phyloP scores from a whole-genome alignment of 2,888 invertebrate species.

The Brachyptera putata region DNA sequence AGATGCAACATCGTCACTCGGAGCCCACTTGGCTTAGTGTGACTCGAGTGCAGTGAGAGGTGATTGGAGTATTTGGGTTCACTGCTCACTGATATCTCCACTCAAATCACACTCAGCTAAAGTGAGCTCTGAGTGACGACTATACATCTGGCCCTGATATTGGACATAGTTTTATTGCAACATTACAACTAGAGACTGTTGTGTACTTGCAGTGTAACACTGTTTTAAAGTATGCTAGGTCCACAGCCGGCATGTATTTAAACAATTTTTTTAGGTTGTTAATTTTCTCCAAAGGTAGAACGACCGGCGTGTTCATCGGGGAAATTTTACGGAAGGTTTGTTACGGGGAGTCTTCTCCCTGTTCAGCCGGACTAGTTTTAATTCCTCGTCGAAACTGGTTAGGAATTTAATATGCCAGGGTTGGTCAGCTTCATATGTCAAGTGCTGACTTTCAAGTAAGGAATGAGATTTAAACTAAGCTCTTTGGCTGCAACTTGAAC shows the following conservation, averaged over 20 bases:
- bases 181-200: too few relatives aligned
- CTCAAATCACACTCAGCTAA: too few relatives aligned
- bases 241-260: not conserved
- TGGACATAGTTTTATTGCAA: too few relatives aligned
- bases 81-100: too few relatives aligned
- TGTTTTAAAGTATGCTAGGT: not conserved
- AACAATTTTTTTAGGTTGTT: not conserved
- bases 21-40: too few relatives aligned
- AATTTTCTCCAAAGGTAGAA: not conserved
- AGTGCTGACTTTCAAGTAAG: not conserved
- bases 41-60: too few relatives aligned
- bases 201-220: not conserved
- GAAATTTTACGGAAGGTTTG: not conserved
- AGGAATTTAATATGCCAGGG: not conserved
- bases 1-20: too few relatives aligned
- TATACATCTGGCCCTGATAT: too few relatives aligned
- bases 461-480: not conserved
- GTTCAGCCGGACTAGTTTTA: not conserved
- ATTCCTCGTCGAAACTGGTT: not conserved
- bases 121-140: too few relatives aligned
- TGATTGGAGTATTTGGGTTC: too few relatives aligned
- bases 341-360: not conserved
- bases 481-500: conserved; percentile 19
- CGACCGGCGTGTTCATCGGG: not conserved
- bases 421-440: not conserved